A percentile compares a stretch with the other conserved stretches of the same genome.
Evolutionary conservation across 2,113 vertebrate species (phyloP).

Genomic region (Rhinopithecus roxellana): DNA sequence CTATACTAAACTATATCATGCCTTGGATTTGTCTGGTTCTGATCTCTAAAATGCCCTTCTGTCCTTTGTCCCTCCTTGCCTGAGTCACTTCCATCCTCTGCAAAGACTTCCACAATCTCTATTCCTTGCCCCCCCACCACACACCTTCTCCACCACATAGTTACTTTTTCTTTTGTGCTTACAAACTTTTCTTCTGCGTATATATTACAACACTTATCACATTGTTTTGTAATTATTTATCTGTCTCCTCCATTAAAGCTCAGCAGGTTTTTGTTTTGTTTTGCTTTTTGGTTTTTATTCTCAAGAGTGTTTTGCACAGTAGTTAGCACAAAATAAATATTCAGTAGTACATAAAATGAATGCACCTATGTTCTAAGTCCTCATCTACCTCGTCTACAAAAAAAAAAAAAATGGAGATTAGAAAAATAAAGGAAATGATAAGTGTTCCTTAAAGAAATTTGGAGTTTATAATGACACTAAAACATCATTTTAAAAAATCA

Average conservation of each 20-base stretch:
- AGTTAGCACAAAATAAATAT: constrained; percentile 34
- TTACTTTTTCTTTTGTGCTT: background rate
- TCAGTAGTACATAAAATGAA: background rate
- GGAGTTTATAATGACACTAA: background rate
- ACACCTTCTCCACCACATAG: background rate
- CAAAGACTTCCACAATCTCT: background rate
- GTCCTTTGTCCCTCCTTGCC: background rate
- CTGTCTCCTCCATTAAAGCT: constrained; percentile 6
- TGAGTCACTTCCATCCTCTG: background rate
- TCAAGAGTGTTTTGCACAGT: background rate
- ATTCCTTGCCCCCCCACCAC: too few species aligned
- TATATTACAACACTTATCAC: background rate
- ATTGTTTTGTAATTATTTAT: constrained; percentile 43
- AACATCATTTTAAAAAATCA: background rate
- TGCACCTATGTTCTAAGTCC: background rate
- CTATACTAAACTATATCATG: background rate
- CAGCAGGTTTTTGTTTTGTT: too few species aligned
- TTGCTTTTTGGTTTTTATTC: background rate
- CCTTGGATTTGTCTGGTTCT: background rate
- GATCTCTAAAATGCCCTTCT: background rate
- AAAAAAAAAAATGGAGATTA: background rate
- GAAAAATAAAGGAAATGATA: background rate
- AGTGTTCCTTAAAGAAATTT: constrained; percentile 25
- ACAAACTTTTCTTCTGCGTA: background rate
- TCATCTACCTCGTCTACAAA: background rate